Conservation (phyloP, 92 coral and sea anemone species). For the Epizoanthus stellaris region DNA sequence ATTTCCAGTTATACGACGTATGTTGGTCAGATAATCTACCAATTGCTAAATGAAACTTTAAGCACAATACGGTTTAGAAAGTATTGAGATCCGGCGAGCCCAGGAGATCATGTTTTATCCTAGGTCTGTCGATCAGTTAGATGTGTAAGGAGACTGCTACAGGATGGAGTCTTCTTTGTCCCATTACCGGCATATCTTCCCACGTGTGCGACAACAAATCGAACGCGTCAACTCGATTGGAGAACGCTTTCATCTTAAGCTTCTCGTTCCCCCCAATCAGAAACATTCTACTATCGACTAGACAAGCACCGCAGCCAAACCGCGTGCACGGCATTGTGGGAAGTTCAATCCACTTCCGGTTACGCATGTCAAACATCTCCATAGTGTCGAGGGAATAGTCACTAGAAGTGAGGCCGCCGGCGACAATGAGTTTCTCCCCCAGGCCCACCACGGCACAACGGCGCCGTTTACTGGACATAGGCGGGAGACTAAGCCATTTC, state of each 20-base stretch:
- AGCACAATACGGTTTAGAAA: too few relatives aligned
- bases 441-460: conserved; percentile 76
- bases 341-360: conserved; percentile 80
- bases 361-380: conserved; percentile 84
- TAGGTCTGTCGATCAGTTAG: conserved; percentile 1
- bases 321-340: conserved; percentile 87
- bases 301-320: conserved; percentile 80
- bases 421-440: conserved; percentile 75
- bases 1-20: too few relatives aligned
- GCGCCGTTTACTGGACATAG: conserved; percentile 74
- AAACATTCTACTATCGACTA: conserved; percentile 65
- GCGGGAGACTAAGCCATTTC: conserved; percentile 76
- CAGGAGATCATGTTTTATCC: too few relatives aligned
- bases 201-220: conserved; percentile 67
- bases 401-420: conserved; percentile 77
- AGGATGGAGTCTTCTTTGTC: conserved; percentile 65
- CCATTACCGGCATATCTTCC: conserved; percentile 72
- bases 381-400: conserved; percentile 77
- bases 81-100: too few relatives aligned
- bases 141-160: conserved; percentile 56
- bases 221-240: conserved; percentile 72
- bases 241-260: conserved; percentile 74
- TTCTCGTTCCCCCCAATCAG: conserved; percentile 79
- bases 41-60: too few relatives aligned
- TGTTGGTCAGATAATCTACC: too few relatives aligned